phyloP scores from a whole-genome alignment of 37 sponge, comb jelly and placozoan species.

The Halichondria panicea region DNA sequence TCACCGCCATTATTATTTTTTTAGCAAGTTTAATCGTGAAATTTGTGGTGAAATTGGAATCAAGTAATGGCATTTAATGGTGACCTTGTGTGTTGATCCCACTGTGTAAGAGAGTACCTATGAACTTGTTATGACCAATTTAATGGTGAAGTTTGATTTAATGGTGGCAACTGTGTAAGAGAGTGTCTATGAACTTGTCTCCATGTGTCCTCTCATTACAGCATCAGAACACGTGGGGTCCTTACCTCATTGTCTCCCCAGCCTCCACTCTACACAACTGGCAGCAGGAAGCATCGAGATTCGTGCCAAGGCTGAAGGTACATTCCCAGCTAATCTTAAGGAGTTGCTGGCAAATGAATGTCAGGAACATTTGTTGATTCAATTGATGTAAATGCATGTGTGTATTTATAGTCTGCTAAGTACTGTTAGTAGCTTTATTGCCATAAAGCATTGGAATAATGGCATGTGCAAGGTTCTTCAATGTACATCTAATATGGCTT shows the following conservation, averaged over 20 bases:
- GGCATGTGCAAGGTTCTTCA: no score
- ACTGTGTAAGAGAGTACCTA: neutral
- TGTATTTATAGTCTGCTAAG: no score
- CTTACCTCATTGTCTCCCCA: slow-evolving; percentile 90
- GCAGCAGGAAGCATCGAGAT: slow-evolving; percentile 92
- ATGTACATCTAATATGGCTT: no score
- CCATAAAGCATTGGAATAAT: no score
- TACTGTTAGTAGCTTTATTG: no score
- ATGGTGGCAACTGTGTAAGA: no score
- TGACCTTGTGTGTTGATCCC: neutral
- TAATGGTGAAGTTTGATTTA: neutral
- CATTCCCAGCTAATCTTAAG: no score
- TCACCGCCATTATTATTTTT: neutral
- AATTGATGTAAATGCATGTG: no score
- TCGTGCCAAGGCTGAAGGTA: slow-evolving; percentile 70
- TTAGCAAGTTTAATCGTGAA: neutral
- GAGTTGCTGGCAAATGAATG: no score
- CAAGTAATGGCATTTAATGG: neutral
- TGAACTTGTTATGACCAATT: neutral
- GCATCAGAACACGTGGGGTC: slow-evolving; percentile 91
- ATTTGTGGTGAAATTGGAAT: neutral
- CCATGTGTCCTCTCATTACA: slow-evolving; percentile 17
- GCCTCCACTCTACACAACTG: slow-evolving; percentile 97
- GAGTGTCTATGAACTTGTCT: no score
- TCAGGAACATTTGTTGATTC: no score